Conservation (phyloP, 2,113 vertebrate genomes). For the Hoplias malabaricus region DNA sequence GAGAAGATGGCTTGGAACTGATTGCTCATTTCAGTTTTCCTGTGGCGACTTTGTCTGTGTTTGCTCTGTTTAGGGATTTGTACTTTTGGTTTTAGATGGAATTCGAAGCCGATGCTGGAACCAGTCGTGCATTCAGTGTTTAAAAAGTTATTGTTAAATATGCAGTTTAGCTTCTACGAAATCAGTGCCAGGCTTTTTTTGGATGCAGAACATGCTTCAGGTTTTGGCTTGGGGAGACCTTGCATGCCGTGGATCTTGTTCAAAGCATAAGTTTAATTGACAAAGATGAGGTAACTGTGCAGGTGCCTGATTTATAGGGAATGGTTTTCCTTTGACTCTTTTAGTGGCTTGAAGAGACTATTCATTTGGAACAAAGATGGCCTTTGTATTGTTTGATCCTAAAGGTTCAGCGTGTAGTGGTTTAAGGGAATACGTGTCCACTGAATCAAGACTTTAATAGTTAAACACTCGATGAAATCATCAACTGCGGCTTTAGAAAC, state of each 20-base stretch:
- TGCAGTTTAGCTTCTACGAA: constrained; percentile 10
- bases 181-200: constrained; percentile 23
- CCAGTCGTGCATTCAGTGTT: neutral
- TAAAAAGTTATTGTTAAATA: neutral
- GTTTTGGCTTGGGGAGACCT: constrained; percentile 4
- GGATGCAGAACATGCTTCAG: constrained; percentile 14
- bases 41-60: neutral
- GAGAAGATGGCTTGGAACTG: neutral
- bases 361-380: neutral
- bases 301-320: constrained; percentile 56
- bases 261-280: constrained; percentile 56
- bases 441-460: neutral
- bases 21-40: neutral
- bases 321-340: constrained; percentile 46
- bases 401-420: neutral
- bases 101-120: constrained; percentile 2
- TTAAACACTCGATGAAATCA: neutral
- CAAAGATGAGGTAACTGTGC: constrained; percentile 61
- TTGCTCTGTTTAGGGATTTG: neutral
- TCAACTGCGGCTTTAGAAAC: neutral
- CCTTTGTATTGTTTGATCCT: neutral
- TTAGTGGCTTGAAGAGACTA: constrained; percentile 27
- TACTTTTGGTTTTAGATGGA: neutral
- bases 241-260: constrained; percentile 51
- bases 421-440: neutral